phyloP scores from a whole-genome alignment of 2,888 invertebrate species.

The Odontocerum albicorne region DNA sequence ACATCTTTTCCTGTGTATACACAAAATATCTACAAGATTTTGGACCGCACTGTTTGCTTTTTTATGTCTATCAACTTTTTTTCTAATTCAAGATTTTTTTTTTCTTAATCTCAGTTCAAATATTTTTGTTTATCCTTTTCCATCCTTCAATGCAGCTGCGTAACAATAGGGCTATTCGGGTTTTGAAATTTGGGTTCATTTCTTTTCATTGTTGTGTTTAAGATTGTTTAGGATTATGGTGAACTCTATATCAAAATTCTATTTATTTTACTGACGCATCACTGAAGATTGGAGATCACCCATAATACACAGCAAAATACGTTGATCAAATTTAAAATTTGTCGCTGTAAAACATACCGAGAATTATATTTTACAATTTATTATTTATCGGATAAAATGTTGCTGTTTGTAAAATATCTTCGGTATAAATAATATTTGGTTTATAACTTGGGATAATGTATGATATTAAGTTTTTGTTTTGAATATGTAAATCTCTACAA shows the following conservation, averaged over 20 bases:
- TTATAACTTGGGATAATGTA: too few species aligned
- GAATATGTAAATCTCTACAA: too few species aligned
- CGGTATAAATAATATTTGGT: too few species aligned
- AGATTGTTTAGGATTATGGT: constrained; percentile 29
- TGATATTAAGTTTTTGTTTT: too few species aligned
- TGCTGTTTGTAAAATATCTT: too few species aligned
- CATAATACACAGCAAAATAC: too few species aligned
- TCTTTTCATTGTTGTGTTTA: constrained; percentile 17
- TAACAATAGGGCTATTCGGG: constrained; percentile 18
- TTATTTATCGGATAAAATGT: too few species aligned
- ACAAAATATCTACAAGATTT: constrained; percentile 7
- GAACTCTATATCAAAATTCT: constrained; percentile 26
- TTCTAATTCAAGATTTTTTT: constrained; percentile 8
- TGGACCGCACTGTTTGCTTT: not conserved
- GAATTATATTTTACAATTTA: too few species aligned
- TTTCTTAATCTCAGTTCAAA: constrained; percentile 18
- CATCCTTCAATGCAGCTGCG: constrained; percentile 19
- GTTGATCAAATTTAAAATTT: too few species aligned
- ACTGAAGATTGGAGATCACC: constrained; percentile 16
- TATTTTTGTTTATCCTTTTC: constrained; percentile 23
- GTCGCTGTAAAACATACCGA: too few species aligned
- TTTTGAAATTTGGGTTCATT: constrained; percentile 14
- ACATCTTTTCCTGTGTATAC: constrained; percentile 19
- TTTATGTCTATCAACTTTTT: constrained; percentile 11
- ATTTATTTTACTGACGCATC: constrained; percentile 20